phyloP scores from a whole-genome alignment of 1,140 invertebrate genomes.

The Anastrepha obliqua region DNA sequence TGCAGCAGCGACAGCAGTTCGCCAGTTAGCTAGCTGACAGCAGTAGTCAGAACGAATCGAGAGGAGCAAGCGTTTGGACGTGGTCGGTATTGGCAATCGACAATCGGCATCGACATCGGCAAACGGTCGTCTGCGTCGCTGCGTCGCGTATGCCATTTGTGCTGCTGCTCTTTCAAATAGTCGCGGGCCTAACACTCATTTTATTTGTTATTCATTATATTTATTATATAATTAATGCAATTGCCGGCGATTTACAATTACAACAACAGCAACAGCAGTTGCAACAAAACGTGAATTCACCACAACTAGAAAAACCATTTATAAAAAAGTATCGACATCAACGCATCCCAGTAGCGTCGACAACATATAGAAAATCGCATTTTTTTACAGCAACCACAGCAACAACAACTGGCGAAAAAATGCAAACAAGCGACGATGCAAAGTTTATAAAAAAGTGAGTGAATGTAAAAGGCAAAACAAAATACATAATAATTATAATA shows the following conservation, averaged over 20 bases:
- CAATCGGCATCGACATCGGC: constrained; percentile 31
- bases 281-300: constrained; percentile 14
- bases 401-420: constrained; percentile 59
- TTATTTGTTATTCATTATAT: constrained; percentile 72
- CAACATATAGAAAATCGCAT: constrained; percentile 27
- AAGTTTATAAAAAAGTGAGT: constrained; percentile 79
- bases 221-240: constrained; percentile 72
- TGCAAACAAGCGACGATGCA: constrained; percentile 79
- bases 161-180: constrained; percentile 69
- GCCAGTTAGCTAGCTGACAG: constrained; percentile 46
- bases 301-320: constrained; percentile 52
- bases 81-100: constrained; percentile 49
- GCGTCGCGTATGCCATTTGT: constrained; percentile 68
- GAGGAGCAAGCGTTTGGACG: constrained; percentile 53
- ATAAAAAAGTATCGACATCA: constrained; percentile 40
- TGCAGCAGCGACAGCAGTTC: constrained; percentile 28
- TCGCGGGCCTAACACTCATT: constrained; percentile 69
- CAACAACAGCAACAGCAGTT: constrained; percentile 52
- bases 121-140: constrained; percentile 54
- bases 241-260: constrained; percentile 64
- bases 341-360: constrained; percentile 45
- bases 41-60: constrained; percentile 56
- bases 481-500: constrained; percentile 49
- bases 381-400: constrained; percentile 24
- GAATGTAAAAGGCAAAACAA: constrained; percentile 48